Evolutionary conservation across 2,113 vertebrate genomes (phyloP), one percentile per base, ranked within the genome.

Genomic region (Pterophyllum scalare): DNA sequence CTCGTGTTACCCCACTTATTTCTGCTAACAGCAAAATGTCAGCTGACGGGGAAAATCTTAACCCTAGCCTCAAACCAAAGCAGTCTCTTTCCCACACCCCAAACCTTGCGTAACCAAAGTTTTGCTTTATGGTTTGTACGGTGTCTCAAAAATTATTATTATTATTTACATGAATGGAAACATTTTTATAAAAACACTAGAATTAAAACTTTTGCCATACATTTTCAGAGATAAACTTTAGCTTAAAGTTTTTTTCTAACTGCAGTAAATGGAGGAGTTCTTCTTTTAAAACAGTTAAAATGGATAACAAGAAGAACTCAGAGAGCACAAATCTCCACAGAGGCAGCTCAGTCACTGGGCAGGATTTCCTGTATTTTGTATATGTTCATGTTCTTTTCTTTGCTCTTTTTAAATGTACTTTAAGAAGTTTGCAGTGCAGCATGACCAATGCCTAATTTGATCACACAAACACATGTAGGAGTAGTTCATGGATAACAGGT

Each of bases 11-110:
- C 0, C 3, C 65, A 28, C 24, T 31, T 70, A 70, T 52, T 62
- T 78, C 70, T 54, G 58, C 78, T 72, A 52, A 65, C 33, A 75
- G 67, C 52, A 38, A 61, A 81, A 67, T 82, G 61, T 88, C 75
- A 81, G 10, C 33, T 64, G 61, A 84, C 1, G 11, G 40, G 0
- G 40, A 35, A 75, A 61, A 65, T 79, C 58, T 54, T 31, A 82
- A 84, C 40, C 38, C 14, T 5, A 10, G 57, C 61, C 7, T 49
- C 3, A 0, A 83, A 52, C 60, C 31, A 77, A 31, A 77, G 52
- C n/a, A 20, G 11, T n/a, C 10, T 6, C 7, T 33, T 35, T 54
- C 22, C 24, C 2, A 38, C 0, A 33, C 6, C 31, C 26, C 17
- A 33, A 28, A 72, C 11, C 8, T 64, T 33, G 28, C 20, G 52